Conservation (phyloP, 1,140 invertebrate species). For the Diachasmimorpha longicaudata region DNA sequence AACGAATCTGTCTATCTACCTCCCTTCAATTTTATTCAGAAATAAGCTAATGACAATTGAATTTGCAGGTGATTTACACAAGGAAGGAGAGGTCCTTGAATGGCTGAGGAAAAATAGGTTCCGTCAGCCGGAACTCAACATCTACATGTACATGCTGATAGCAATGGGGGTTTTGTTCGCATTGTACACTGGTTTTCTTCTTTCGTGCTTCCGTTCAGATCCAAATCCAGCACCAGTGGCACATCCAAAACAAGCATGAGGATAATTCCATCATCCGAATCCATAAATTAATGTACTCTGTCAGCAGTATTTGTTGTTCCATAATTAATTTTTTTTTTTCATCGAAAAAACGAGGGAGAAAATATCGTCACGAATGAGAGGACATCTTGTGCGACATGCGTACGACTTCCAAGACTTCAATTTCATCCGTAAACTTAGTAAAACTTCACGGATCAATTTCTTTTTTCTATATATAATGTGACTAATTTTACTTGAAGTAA, state of each 20-base stretch:
- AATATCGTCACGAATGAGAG: not conserved
- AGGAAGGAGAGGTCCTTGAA: conserved; percentile 87
- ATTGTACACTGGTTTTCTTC: conserved; percentile 87
- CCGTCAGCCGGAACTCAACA: conserved; percentile 88
- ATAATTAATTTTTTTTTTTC: conserved; percentile 1
- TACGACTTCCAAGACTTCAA: not conserved
- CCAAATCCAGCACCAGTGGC: conserved; percentile 61
- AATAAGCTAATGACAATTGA: not conserved
- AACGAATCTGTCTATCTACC: no score
- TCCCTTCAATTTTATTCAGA: no score
- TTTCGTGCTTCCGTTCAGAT: conserved; percentile 84
- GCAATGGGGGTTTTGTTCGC: conserved; percentile 85
- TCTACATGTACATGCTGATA: conserved; percentile 93
- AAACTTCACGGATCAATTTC: not conserved
- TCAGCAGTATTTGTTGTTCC: conserved; percentile 24
- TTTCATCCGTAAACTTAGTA: not conserved
- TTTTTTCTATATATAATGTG: not conserved
- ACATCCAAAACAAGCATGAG: conserved; percentile 73
- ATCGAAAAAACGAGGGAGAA: not conserved
- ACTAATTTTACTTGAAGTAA: not conserved
- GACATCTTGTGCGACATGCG: not conserved
- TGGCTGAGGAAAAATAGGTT: conserved; percentile 94
- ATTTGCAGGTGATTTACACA: conserved; percentile 75
- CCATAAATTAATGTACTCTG: conserved; percentile 4
- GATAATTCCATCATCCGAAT: not conserved